Evolutionary conservation across 1,140 invertebrate species (phyloP), one percentile per base, ranked within the genome.

Genomic region (Hycleus phaleratus): DNA sequence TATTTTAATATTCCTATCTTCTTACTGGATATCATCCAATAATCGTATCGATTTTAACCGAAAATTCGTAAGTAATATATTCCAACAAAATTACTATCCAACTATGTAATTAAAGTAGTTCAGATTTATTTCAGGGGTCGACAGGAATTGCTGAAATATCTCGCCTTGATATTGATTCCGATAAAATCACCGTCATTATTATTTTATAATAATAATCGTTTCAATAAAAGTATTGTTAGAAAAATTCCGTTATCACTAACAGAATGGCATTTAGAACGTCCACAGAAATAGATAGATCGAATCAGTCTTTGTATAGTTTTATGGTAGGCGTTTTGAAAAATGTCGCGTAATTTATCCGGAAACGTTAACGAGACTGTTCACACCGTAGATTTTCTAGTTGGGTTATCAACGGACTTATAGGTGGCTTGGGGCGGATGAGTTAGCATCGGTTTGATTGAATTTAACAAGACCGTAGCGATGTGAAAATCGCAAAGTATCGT

Each of bases 41-140:
- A 32, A 32, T 1, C 7, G 7, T 3, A 32, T 32, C 7, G 32
- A 32, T 32, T 32, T 32, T 32, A 32, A 32, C 32, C 32, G 32
- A 32, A 32, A 32, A 32, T 32, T 7, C 32, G 32, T 38, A 11
- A 11, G 48, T 49, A 49, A 49, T 49, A 32, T 53, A 48, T 56
- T 48, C 54, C n/a, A 18, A 11, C 32, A n/a, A 38, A 56, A 56
- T 56, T 56, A 49, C 24, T 48, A 56, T 49, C 12, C 46, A 40
- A 26, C 10, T 48, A 26, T 56, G 54, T 48, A 49, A 56, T 56
- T 56, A 56, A 56, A 49, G 54, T 56, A 43, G 54, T 56, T 56
- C 38, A 18, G 46, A 49, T 56, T 56, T 49, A 56, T 56, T 49
- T 48, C 26, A 42, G 51, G 45, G 51, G 51, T 45, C 51, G 51